These are phyloP conservation scores for Hippotragus niger DNA, from an alignment of 2,113 vertebrate species.

Conservation along the genomic window DNA sequence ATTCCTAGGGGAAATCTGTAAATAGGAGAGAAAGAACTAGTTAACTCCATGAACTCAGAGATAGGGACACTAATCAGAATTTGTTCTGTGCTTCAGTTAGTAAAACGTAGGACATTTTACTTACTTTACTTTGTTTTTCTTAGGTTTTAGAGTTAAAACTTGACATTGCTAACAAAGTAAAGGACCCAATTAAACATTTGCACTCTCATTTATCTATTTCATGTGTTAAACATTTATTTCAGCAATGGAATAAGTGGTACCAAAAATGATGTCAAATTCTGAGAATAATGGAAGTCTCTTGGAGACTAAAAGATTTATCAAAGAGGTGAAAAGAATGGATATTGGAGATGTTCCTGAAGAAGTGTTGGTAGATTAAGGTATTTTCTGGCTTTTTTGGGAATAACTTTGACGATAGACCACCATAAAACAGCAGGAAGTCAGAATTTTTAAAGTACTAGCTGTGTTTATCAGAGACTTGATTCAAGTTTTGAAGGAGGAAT, in stretches of 20 bases:
- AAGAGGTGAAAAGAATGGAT: neutral
- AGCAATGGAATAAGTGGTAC: neutral
- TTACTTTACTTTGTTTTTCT: neutral
- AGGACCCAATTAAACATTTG: neutral
- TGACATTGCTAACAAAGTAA: neutral
- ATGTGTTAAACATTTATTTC: neutral
- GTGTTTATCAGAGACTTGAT: neutral
- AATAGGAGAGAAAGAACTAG: neutral
- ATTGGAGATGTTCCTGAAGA: neutral
- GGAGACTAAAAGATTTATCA: neutral
- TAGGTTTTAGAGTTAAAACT: neutral
- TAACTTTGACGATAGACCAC: neutral
- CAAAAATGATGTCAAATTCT: neutral
- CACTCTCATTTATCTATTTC: neutral
- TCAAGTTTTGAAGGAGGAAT: neutral
- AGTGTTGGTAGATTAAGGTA: neutral
- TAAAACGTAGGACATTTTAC: neutral
- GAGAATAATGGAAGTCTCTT: neutral
- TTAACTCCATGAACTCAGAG: neutral
- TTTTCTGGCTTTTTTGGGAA: neutral
- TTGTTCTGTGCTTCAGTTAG: neutral
- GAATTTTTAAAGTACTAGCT: neutral
- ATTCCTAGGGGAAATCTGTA: neutral
- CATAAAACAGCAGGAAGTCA: neutral
- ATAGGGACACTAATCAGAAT: neutral